These are phyloP conservation scores for Reticulitermes lucifugus DNA, from an alignment of 2,888 invertebrate species.

Conservation along the genomic window DNA sequence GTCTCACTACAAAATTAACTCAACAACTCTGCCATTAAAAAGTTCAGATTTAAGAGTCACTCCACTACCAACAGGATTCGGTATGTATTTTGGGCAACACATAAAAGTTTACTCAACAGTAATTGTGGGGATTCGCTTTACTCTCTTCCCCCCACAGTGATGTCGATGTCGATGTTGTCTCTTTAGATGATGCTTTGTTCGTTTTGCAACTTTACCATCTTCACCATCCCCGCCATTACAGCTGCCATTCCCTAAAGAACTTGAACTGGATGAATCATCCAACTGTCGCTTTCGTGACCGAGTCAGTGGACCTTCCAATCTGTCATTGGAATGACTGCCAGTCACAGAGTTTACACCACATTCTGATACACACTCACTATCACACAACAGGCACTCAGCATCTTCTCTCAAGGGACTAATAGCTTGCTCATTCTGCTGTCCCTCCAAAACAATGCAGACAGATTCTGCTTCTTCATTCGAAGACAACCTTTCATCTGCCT, in stretches of 20 bases:
- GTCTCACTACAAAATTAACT: neutral
- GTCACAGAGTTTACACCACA: neutral
- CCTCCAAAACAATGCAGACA: neutral
- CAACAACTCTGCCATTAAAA: neutral
- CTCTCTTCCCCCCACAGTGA: conserved; percentile 40
- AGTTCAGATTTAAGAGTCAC: neutral
- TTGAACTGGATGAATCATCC: conserved; percentile 38
- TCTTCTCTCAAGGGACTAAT: neutral
- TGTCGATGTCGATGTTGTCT: conserved; percentile 44
- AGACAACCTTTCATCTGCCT: neutral
- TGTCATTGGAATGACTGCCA: neutral
- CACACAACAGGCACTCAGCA: neutral
- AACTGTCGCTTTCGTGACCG: conserved; percentile 54
- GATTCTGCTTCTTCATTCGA: neutral
- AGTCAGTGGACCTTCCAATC: conserved; percentile 50
- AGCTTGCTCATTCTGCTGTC: neutral
- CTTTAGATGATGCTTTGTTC: conserved; percentile 28
- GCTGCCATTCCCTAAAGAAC: conserved; percentile 33
- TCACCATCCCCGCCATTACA: conserved; percentile 10
- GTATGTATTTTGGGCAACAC: neutral
- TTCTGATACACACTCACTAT: neutral
- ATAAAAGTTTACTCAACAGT: conserved; percentile 22
- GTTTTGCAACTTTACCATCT: conserved; percentile 1
- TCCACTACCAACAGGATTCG: neutral
- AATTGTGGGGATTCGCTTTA: conserved; percentile 46